These are phyloP conservation scores for Lepus americanus DNA, from an alignment of 2,113 vertebrate genomes.

Conservation along the genomic window DNA sequence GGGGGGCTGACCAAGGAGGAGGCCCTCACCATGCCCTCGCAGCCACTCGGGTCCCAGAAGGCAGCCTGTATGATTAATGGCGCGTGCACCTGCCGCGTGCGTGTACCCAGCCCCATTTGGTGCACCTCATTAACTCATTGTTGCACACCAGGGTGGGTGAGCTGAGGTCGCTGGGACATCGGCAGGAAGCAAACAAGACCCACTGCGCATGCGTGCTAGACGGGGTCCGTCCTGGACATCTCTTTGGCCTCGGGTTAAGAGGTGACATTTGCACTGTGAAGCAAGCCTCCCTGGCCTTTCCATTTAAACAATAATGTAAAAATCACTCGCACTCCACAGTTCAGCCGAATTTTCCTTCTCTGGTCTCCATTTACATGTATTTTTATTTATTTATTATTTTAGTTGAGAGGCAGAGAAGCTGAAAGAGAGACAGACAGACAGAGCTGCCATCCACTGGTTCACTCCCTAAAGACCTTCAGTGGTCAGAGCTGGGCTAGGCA, in stretches of 20 bases:
- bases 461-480: too few species aligned
- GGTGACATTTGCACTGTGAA: slow-evolving; percentile 1
- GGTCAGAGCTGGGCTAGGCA: too few species aligned
- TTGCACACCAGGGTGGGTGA: slow-evolving; percentile 44
- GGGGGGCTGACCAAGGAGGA: slow-evolving; percentile 78
- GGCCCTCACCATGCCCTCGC: slow-evolving; percentile 70
- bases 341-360: background rate
- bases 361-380: too few species aligned
- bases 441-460: too few species aligned
- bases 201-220: slow-evolving; percentile 17
- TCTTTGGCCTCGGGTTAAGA: background rate
- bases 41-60: slow-evolving; percentile 78
- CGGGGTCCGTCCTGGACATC: background rate
- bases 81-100: slow-evolving; percentile 65
- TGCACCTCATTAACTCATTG: slow-evolving; percentile 75
- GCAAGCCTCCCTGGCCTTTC: background rate
- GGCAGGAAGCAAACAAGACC: slow-evolving; percentile 69
- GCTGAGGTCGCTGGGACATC: slow-evolving; percentile 38
- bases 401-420: too few species aligned
- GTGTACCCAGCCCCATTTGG: slow-evolving; percentile 58
- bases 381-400: too few species aligned
- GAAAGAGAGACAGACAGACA: too few species aligned
- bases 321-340: background rate
- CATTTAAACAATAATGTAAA: background rate
- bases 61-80: slow-evolving; percentile 74